Conservation (phyloP, 37 sponge, comb jelly and placozoan species). For the Dysidea cf. avara region DNA sequence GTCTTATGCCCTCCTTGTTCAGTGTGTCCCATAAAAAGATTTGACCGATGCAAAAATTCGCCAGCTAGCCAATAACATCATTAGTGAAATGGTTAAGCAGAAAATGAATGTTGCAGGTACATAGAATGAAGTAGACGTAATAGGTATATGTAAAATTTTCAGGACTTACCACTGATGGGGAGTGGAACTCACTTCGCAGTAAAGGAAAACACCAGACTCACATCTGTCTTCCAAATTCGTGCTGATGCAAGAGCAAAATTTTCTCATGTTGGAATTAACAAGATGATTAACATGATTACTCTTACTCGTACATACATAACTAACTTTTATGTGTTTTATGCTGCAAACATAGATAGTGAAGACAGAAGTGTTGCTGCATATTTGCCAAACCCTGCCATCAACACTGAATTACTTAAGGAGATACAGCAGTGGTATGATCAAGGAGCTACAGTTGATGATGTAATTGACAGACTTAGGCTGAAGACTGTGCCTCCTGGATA, state of each 20-base stretch:
- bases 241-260: too few species aligned
- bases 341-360: not conserved
- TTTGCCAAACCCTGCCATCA: constrained; percentile 15
- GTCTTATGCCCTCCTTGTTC: constrained; percentile 48
- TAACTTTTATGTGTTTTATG: too few species aligned
- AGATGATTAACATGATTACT: too few species aligned
- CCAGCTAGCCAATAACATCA: not conserved
- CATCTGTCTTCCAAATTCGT: too few species aligned
- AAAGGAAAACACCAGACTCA: too few species aligned
- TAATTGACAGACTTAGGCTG: constrained; percentile 10
- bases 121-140: not conserved
- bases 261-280: too few species aligned
- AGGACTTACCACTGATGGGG: too few species aligned
- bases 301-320: too few species aligned
- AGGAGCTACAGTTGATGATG: constrained; percentile 1
- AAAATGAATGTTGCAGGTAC: constrained; percentile 25
- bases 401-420: not conserved
- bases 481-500: constrained; percentile 45
- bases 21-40: constrained; percentile 31
- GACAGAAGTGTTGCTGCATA: constrained; percentile 15
- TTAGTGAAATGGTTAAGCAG: constrained; percentile 11
- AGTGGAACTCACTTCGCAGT: too few species aligned
- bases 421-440: constrained; percentile 10
- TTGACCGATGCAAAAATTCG: constrained; percentile 13
- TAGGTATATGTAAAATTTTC: too few species aligned